Conservation (phyloP, 2,888 invertebrate genomes). For the Danaus chrysippus region DNA sequence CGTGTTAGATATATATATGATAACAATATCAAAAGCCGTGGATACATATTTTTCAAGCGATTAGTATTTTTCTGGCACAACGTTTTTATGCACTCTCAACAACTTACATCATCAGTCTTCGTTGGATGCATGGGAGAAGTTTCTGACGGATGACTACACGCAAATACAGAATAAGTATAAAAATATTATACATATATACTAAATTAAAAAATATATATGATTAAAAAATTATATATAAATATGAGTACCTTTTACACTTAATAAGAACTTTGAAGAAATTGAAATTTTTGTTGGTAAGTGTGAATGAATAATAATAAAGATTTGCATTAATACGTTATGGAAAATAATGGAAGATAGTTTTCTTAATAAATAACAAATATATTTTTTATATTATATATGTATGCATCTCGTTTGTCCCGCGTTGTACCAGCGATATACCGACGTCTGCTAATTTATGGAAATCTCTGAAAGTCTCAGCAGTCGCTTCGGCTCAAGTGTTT, state of each 20-base stretch:
- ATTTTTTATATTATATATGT: background rate
- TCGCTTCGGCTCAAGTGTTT: conserved; percentile 16
- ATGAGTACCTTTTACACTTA: too few species aligned
- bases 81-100: conserved; percentile 53
- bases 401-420: background rate
- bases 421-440: conserved; percentile 42
- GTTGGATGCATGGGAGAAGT: conserved; percentile 68
- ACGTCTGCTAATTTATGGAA: conserved; percentile 70
- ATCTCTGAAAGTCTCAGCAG: conserved; percentile 35
- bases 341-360: background rate
- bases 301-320: too few species aligned
- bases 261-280: too few species aligned
- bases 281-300: too few species aligned
- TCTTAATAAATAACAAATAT: background rate
- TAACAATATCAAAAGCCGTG: background rate
- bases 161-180: conserved; percentile 30
- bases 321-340: too few species aligned
- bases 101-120: conserved; percentile 73
- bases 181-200: background rate
- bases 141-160: conserved; percentile 64
- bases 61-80: conserved; percentile 34
- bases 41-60: background rate
- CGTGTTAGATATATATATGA: background rate
- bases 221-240: background rate
- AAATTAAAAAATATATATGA: background rate